Evolutionary conservation across 2,888 invertebrate species (phyloP).

Genomic region (Hypselothyrea guttata): DNA sequence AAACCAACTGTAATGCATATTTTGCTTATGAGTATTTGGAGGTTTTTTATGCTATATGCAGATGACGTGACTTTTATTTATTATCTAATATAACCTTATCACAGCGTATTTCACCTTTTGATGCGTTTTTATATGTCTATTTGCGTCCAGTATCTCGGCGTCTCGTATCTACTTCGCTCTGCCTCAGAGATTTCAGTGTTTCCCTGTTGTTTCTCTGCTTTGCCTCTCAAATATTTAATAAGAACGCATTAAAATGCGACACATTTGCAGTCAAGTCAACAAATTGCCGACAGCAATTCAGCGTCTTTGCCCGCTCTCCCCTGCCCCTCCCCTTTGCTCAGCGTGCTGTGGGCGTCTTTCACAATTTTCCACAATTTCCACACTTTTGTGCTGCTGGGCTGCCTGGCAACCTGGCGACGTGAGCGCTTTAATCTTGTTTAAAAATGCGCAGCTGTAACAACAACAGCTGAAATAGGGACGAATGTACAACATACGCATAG

Average conservation of each 20-base stretch:
- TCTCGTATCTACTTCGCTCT: neutral
- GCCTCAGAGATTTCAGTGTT: slow-evolving; percentile 13
- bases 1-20: too few species aligned
- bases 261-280: slow-evolving; percentile 77
- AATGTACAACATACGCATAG: neutral
- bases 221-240: slow-evolving; percentile 69
- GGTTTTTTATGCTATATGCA: too few species aligned
- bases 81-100: too few species aligned
- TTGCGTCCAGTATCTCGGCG: neutral
- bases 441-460: slow-evolving; percentile 71
- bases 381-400: slow-evolving; percentile 17
- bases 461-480: slow-evolving; percentile 20
- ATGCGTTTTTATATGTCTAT: neutral
- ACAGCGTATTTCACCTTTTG: neutral
- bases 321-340: neutral
- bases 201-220: too few species aligned
- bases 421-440: slow-evolving; percentile 75
- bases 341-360: slow-evolving; percentile 13
- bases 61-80: too few species aligned
- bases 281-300: slow-evolving; percentile 67
- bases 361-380: slow-evolving; percentile 32
- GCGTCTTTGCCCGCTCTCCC: slow-evolving; percentile 11
- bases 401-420: slow-evolving; percentile 60
- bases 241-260: slow-evolving; percentile 71
- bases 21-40: too few species aligned